Base-by-base conservation (phyloP, 1,140 invertebrate genomes). In the Trachymyrmex cornetzi region DNA sequence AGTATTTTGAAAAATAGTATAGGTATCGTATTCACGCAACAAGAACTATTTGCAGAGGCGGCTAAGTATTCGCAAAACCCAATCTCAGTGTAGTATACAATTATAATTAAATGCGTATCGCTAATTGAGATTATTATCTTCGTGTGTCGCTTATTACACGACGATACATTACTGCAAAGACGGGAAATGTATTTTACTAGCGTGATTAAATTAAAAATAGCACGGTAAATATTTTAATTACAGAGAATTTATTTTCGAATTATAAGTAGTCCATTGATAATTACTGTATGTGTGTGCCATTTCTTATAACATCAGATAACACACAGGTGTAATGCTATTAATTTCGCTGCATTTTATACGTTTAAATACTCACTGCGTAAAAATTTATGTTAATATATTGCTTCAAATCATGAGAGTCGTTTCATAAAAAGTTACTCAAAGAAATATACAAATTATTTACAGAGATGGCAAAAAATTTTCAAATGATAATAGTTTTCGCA, bases 51-150 rank as follows among this genome's bases (percentile, higher is more conserved):
- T 24, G 55, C 24, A 1, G 63, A n/a, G 44, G 34, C 7, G 38
- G 9, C 14, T 0, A 34, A 48, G 24, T 34, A 63, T 50, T 75
- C 38, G 38, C 80, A 34, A 74, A 50, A 16, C 6, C 34, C n/a
- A 50, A 67, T 67, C 61, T 61, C 30, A 11, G 7, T 53, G 50
- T n/a, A 19, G 5, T 50, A 34, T 57, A 59, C n/a, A 63, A 84
- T 63, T 61, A 61, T 75, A 61, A 75, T 84, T 84, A 75, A 34
- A 48, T 61, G 27, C 55, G 24, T 50, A 61, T 75, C 48, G 34
- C 24, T 84, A 61, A 84, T 84, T 84, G 34, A 27, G 44, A 9
- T 61, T 50, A 75, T 84, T 84, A 63, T 27, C 22, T 38, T 80
- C 4, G 48, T 77, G 59, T 14, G 55, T 55, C 77, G 77, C 27